Percentiles rank a stretch among this genome's conserved stretches.
Evolutionary conservation across 2,113 vertebrate genomes (phyloP).

Genomic region (Telmatochromis sp.): DNA sequence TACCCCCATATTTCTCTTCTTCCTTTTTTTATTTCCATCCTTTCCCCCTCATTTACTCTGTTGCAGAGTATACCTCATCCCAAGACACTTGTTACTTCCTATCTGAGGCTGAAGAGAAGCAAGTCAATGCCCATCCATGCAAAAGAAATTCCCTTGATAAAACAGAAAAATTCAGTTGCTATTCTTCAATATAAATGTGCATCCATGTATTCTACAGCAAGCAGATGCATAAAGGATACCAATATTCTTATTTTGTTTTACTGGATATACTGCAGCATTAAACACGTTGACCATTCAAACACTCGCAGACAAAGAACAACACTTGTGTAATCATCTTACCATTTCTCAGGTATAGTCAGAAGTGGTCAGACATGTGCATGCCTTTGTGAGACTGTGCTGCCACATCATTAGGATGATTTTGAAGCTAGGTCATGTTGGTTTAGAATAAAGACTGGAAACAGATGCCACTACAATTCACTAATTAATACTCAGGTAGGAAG

Average conservation of each 20-base stretch:
- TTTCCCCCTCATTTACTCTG: background rate
- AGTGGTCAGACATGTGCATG: background rate
- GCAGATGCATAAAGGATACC: background rate
- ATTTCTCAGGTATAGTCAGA: background rate
- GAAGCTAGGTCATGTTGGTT: background rate
- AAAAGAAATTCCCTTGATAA: background rate
- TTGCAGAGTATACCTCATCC: conserved; percentile 7
- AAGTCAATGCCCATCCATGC: conserved; percentile 18
- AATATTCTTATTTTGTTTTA: background rate
- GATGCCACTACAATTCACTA: background rate
- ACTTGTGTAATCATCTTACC: background rate
- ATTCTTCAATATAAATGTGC: background rate
- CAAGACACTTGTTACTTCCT: conserved; percentile 14
- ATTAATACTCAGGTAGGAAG: background rate
- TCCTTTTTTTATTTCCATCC: background rate
- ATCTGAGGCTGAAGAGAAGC: background rate
- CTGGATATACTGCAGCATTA: background rate
- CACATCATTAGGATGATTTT: background rate
- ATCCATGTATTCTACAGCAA: background rate
- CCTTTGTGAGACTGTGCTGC: background rate
- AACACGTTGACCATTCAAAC: background rate
- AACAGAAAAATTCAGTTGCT: background rate
- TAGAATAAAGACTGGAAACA: background rate
- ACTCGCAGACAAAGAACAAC: background rate
- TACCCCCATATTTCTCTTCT: background rate